phyloP scores from a whole-genome alignment of 2,888 invertebrate species.

The Notodonta ziczac region DNA sequence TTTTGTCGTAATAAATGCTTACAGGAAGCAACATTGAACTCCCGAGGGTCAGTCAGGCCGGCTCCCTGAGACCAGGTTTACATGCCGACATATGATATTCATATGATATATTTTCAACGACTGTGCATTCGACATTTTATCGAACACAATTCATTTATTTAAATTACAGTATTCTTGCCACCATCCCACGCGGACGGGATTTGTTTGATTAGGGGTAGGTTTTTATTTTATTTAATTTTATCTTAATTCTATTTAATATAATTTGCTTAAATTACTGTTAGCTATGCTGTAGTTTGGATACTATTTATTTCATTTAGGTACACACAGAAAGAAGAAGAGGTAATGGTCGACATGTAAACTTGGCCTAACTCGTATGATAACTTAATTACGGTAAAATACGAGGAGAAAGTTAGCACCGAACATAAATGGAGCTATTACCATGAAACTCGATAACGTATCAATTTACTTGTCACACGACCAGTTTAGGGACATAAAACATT shows the following conservation, averaged over 20 bases:
- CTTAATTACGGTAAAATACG: slow-evolving; percentile 41
- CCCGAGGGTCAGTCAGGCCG: not conserved
- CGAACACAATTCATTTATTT: no score
- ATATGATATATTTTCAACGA: not conserved
- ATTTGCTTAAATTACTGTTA: no score
- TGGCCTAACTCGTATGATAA: slow-evolving; percentile 1
- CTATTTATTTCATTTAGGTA: no score
- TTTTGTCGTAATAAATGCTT: slow-evolving; percentile 1
- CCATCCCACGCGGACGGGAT: no score
- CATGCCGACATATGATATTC: not conserved
- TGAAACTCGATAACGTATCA: slow-evolving; percentile 50
- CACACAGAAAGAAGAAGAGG: not conserved
- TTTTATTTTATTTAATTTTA: no score
- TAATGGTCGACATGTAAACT: not conserved
- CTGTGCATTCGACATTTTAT: no score
- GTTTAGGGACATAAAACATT: slow-evolving; percentile 42
- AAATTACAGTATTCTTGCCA: no score
- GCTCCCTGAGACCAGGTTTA: not conserved
- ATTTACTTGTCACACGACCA: slow-evolving; percentile 48
- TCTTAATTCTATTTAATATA: no score
- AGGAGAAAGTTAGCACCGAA: slow-evolving; percentile 45
- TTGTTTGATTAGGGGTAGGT: no score
- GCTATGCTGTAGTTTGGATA: no score
- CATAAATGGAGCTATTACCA: slow-evolving; percentile 52
- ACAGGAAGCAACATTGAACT: slow-evolving; percentile 1